Evolutionary conservation across 2,113 vertebrate species (phyloP).

Genomic region (Nothoprocta pentlandii): DNA sequence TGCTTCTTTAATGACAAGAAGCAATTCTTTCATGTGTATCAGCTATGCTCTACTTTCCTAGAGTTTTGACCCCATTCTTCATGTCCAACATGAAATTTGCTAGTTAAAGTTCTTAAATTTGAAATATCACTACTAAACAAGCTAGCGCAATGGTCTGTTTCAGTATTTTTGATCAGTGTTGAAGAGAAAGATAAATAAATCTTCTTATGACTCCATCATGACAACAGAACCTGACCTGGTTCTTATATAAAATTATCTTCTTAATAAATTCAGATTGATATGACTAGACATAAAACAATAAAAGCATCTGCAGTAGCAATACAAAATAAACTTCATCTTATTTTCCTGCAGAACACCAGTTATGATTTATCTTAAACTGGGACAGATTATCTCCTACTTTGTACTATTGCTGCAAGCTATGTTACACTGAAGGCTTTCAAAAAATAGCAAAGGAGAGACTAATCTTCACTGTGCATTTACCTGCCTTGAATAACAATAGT

Average conservation of each 20-base stretch:
- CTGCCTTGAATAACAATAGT: background rate
- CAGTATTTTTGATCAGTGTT: background rate
- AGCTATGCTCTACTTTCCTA: background rate
- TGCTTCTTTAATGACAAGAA: background rate
- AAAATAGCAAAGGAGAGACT: background rate
- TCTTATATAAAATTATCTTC: background rate
- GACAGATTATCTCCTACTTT: background rate
- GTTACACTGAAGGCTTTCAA: background rate
- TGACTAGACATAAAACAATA: background rate
- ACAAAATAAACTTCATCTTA: background rate
- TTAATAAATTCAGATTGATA: background rate
- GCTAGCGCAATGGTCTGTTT: background rate
- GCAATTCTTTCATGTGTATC: background rate
- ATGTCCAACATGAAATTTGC: background rate
- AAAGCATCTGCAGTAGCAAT: background rate
- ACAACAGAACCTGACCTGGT: background rate
- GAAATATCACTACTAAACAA: background rate
- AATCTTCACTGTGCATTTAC: background rate
- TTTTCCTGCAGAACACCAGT: background rate
- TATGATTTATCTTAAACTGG: background rate
- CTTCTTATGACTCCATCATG: background rate
- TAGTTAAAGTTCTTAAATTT: background rate
- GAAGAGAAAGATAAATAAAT: background rate
- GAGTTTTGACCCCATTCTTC: background rate
- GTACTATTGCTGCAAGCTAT: background rate